Evolutionary conservation across 92 coral and sea anemone genomes (phyloP).

Genomic region (Heteractis magnifica): DNA sequence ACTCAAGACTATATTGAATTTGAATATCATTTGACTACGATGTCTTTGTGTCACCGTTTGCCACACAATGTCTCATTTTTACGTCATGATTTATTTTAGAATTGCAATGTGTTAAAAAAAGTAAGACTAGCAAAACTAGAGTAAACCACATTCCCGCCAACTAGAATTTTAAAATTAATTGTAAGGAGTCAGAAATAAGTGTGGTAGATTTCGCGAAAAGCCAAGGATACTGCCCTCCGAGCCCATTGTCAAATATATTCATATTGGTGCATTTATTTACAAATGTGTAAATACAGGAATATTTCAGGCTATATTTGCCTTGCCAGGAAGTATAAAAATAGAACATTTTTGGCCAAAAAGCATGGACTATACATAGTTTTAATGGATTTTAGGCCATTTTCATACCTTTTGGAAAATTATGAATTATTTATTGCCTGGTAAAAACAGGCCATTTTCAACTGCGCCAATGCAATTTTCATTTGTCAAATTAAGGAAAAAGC

Average conservation of each 20-base stretch:
- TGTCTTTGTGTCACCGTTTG: not conserved
- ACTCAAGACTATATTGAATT: not conserved
- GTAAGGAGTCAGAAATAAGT: not conserved
- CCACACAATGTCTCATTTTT: not conserved
- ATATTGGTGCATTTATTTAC: not conserved
- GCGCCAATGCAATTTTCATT: conserved; percentile 1
- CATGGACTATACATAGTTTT: too few species aligned
- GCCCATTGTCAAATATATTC: not conserved
- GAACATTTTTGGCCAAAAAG: not conserved
- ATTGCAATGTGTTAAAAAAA: not conserved
- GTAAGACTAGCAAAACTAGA: not conserved
- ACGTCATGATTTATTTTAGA: not conserved
- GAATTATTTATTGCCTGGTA: too few species aligned
- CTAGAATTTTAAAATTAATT: not conserved
- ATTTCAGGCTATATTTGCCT: not conserved
- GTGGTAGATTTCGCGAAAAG: not conserved
- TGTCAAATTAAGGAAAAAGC: conserved; percentile 4
- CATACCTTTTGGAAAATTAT: too few species aligned
- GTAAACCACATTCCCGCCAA: not conserved
- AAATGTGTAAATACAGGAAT: not conserved
- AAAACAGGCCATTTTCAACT: not conserved
- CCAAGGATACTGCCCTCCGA: not conserved
- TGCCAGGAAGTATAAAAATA: not conserved
- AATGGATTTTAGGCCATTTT: too few species aligned
- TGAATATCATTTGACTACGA: not conserved